A percentile compares a stretch with the other conserved stretches of the same genome.
phyloP scores from a whole-genome alignment of 2,797 vertebrate species.

The Sebastes melanostomus region DNA sequence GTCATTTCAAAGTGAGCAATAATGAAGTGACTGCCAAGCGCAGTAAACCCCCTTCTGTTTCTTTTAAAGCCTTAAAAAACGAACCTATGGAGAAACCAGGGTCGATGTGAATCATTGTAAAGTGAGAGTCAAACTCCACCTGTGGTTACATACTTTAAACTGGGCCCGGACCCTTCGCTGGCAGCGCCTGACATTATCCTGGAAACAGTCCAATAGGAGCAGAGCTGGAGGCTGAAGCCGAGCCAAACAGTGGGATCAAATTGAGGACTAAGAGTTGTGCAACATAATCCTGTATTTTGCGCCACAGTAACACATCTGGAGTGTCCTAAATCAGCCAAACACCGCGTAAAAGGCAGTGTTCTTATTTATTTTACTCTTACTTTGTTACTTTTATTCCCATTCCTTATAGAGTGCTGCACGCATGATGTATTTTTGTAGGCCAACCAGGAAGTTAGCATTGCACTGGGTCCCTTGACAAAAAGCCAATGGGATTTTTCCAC shows the following conservation, averaged over 20 bases:
- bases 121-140: constrained; percentile 69
- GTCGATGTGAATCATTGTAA: constrained; percentile 59
- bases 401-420: not conserved
- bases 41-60: constrained; percentile 58
- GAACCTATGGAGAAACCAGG: constrained; percentile 46
- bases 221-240: constrained; percentile 41
- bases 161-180: constrained; percentile 52
- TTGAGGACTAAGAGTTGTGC: constrained; percentile 50
- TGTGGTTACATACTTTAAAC: constrained; percentile 71
- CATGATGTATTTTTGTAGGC: not conserved
- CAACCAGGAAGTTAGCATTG: not conserved
- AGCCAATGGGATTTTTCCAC: not conserved
- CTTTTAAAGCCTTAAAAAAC: constrained; percentile 57
- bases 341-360: constrained; percentile 11
- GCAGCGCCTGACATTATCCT: constrained; percentile 65
- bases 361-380: constrained; percentile 15
- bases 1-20: constrained; percentile 64
- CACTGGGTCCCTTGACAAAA: not conserved
- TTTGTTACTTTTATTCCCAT: not conserved
- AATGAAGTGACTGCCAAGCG: constrained; percentile 52
- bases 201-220: constrained; percentile 58
- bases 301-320: constrained; percentile 56
- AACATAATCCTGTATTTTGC: constrained; percentile 62
- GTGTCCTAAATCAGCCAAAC: constrained; percentile 51
- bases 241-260: constrained; percentile 69